Percentiles rank a stretch among this genome's conserved stretches.
phyloP scores from a whole-genome alignment of 2,113 vertebrate genomes.

The Eublepharis macularius region DNA sequence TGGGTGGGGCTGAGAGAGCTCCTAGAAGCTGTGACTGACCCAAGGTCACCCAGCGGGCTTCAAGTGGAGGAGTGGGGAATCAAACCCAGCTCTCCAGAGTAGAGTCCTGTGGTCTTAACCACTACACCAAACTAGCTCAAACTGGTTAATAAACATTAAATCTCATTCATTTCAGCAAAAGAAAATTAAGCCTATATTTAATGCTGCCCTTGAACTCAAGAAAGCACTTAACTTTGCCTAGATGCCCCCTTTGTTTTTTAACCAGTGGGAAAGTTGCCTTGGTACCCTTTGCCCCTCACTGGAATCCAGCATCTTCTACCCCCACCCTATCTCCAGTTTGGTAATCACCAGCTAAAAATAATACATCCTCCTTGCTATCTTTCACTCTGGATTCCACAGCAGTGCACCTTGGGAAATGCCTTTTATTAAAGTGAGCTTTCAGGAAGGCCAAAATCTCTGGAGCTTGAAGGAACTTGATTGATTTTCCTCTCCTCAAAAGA shows the following conservation, averaged over 20 bases:
- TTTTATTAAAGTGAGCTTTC: slow-evolving; percentile 12
- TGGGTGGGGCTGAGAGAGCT: too few relatives aligned
- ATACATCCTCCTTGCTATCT: not conserved
- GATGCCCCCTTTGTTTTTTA: not conserved
- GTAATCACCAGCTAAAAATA: not conserved
- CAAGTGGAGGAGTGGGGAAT: too few relatives aligned
- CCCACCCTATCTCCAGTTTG: not conserved
- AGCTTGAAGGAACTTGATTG: slow-evolving; percentile 3
- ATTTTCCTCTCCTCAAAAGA: not conserved
- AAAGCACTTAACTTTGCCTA: not conserved
- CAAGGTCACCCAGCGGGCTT: too few relatives aligned
- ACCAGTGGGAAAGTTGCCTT: not conserved
- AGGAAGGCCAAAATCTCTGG: not conserved
- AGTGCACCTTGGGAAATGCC: not conserved
- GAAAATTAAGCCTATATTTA: not conserved
- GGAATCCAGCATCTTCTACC: not conserved
- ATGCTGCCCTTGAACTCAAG: not conserved
- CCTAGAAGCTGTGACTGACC: too few relatives aligned
- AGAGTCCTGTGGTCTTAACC: too few relatives aligned
- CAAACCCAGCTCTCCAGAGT: too few relatives aligned
- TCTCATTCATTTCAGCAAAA: not conserved
- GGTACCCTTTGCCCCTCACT: not conserved
- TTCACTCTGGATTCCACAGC: not conserved
- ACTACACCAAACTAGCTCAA: too few relatives aligned
- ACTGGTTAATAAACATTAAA: too few relatives aligned